Base-by-base conservation (phyloP, 2,797 vertebrate species). In the Microctenopoma stevenorrisi region DNA sequence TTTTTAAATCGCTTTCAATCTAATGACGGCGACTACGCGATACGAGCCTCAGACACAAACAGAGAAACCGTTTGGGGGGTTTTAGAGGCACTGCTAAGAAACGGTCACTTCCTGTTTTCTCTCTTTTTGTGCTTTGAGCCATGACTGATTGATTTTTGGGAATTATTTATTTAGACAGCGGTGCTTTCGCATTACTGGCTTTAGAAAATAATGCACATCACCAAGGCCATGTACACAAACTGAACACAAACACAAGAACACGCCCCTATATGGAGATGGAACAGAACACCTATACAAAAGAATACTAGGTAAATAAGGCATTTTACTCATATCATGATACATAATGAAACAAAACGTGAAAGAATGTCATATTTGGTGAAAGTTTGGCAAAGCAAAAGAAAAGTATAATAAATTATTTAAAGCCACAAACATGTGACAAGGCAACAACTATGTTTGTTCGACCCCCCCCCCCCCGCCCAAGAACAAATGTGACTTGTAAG, bases 391-490 rank as follows among this genome's bases (percentile, higher is more conserved):
- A 90, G 87, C 82, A 86, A 86, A 79, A 75, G 67, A 86, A 86
- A 79, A 76, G 66, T 52, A 87, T 74, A 90, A 93, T 93, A 92
- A 93, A 91, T 92, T 87, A 91, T 86, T 91, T 83, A 81, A 57
- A 87, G 91, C 88, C 93, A 92, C 93, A 80, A 79, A 88, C 67
- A 42, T 82, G 91, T 92, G 93, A 94, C 93, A 94, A 94, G 92
- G 93, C 94, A 94, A 93, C 90, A 79, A 89, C 76, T 83, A 89
- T 81, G 76, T 73, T 49, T 71, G 58, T 68, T 44, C 25, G 22
- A 18, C 22, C 1, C 22, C 22, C 22, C 22, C 22, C 22, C 22
- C 22, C 22, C 22, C 22, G 51, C 3, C 64, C 46, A 51, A 84
- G 65, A 76, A 81, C 78, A 87, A 83, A 88, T 78, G 82, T 88